Percentiles rank a stretch among this genome's conserved stretches.
These are phyloP conservation scores for Selene dorsalis DNA, from an alignment of 2,797 vertebrate genomes.

Conservation along the genomic window DNA sequence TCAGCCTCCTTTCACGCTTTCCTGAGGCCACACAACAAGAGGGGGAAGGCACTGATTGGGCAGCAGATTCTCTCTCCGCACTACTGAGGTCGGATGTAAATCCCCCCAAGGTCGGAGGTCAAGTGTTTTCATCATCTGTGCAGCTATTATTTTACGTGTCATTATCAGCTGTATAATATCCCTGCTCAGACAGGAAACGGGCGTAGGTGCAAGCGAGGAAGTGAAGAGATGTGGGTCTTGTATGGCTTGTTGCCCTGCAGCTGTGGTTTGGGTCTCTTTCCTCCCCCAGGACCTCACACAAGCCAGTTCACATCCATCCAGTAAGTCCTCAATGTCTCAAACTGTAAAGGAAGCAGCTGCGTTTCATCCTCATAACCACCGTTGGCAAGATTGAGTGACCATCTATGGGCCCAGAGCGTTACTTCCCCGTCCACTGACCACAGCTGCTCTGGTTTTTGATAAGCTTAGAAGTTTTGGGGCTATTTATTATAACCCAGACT, in stretches of 20 bases:
- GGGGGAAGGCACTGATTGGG: conserved; percentile 65
- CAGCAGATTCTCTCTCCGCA: conserved; percentile 52
- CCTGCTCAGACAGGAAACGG: conserved; percentile 62
- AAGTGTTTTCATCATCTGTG: conserved; percentile 72
- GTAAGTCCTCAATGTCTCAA: conserved; percentile 53
- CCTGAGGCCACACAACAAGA: conserved; percentile 80
- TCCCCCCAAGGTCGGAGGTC: conserved; percentile 63
- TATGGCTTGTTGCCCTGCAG: conserved; percentile 74
- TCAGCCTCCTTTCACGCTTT: conserved; percentile 74
- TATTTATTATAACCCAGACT: conserved; percentile 63
- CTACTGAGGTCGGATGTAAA: conserved; percentile 68
- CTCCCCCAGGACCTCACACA: conserved; percentile 69
- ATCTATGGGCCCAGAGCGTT: conserved; percentile 37
- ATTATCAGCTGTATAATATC: conserved; percentile 70
- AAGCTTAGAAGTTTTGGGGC: conserved; percentile 58
- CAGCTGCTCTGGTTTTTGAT: conserved; percentile 71
- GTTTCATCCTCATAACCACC: conserved; percentile 68
- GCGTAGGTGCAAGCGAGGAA: conserved; percentile 55
- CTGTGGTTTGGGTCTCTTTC: conserved; percentile 64
- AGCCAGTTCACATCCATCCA: conserved; percentile 65
- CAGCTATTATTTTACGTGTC: conserved; percentile 69
- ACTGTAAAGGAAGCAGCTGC: conserved; percentile 72
- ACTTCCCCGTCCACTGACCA: conserved; percentile 46
- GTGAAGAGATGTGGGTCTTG: conserved; percentile 54
- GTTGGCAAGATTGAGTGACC: conserved; percentile 61